phyloP scores from a whole-genome alignment of 2,113 vertebrate species.

The Thunnus maccoyii region DNA sequence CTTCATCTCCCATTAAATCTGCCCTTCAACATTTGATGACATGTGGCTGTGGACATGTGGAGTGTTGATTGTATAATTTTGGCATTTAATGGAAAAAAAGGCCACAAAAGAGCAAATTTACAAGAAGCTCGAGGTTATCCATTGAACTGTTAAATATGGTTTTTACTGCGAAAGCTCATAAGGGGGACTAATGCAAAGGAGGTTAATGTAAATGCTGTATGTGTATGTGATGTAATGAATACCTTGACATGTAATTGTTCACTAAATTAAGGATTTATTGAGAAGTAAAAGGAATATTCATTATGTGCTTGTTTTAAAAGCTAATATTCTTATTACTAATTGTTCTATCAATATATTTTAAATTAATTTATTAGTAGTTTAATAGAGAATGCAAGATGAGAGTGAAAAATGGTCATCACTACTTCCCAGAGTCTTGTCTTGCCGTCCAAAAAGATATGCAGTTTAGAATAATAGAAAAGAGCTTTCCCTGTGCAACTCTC shows the following conservation, averaged over 20 bases:
- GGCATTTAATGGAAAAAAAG: constrained; percentile 29
- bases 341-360: too few relatives aligned
- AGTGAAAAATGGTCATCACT: too few relatives aligned
- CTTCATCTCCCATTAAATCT: constrained; percentile 55
- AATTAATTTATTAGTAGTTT: too few relatives aligned
- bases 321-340: too few relatives aligned
- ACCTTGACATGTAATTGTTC: background rate
- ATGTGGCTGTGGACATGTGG: background rate
- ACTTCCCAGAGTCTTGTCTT: too few relatives aligned
- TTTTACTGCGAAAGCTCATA: background rate
- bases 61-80: constrained; percentile 39
- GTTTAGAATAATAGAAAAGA: too few relatives aligned
- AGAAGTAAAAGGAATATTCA: too few relatives aligned
- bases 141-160: constrained; percentile 1
- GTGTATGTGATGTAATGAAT: too few relatives aligned
- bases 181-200: background rate
- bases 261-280: background rate
- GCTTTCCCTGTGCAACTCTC: too few relatives aligned
- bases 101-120: constrained; percentile 12
- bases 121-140: constrained; percentile 10
- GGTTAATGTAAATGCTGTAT: background rate
- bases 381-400: too few relatives aligned
- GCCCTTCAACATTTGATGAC: constrained; percentile 44
- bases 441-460: too few relatives aligned
- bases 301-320: too few relatives aligned